phyloP scores from a whole-genome alignment of 92 coral and sea anemone genomes.

The Epizoanthus illoricatus region DNA sequence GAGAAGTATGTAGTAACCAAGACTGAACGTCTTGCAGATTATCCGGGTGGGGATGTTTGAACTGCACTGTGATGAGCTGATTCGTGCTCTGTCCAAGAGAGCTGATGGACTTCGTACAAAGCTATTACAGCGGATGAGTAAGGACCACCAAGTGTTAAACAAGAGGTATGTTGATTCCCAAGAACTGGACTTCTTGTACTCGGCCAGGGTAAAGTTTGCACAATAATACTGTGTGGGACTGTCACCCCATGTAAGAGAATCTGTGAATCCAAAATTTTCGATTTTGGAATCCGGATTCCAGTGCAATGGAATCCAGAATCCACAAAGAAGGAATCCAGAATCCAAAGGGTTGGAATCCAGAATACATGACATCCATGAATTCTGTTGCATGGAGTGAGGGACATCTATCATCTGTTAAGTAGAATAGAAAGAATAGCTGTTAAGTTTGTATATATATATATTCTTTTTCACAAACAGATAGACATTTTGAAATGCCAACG shows the following conservation, averaged over 20 bases:
- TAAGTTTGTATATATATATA: no score
- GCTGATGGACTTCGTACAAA: conserved; percentile 88
- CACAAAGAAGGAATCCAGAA: no score
- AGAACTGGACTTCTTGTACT: neutral
- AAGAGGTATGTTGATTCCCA: conserved; percentile 59
- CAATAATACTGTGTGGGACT: neutral
- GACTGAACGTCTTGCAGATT: conserved; percentile 57
- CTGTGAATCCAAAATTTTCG: no score
- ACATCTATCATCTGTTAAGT: neutral
- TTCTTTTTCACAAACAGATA: no score
- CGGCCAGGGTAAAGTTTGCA: neutral
- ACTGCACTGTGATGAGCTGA: conserved; percentile 95
- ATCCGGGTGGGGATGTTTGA: conserved; percentile 98
- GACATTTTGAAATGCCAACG: no score
- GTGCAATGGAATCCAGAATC: no score
- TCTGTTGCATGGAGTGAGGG: neutral
- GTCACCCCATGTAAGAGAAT: no score
- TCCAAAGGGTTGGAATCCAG: no score
- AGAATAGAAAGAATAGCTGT: no score
- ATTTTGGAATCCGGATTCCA: no score
- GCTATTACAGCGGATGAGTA: conserved; percentile 95
- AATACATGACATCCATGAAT: no score
- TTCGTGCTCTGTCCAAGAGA: conserved; percentile 92
- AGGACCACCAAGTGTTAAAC: conserved; percentile 91
- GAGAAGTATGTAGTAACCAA: neutral